These are phyloP conservation scores for Plecturocebus donacophilus DNA, from an alignment of 2,113 vertebrate genomes.

Conservation along the genomic window DNA sequence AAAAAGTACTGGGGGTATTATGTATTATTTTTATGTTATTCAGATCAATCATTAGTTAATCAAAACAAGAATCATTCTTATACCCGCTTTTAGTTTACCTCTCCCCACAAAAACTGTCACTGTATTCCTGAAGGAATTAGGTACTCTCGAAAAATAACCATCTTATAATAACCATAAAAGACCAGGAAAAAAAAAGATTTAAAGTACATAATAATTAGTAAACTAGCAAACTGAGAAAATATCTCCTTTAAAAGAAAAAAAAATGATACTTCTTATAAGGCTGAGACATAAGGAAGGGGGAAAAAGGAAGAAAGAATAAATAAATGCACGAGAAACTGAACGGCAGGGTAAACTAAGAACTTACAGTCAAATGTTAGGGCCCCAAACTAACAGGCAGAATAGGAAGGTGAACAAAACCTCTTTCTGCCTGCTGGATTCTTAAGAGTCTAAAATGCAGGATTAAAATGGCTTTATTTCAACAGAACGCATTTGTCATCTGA, in stretches of 20 bases:
- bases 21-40: slow-evolving; percentile 3
- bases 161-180: neutral
- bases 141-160: neutral
- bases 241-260: neutral
- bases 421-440: slow-evolving; percentile 36
- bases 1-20: neutral
- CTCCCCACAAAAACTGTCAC: neutral
- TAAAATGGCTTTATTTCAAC: slow-evolving; percentile 64
- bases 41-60: neutral
- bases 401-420: slow-evolving; percentile 40
- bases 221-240: slow-evolving; percentile 6
- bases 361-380: neutral
- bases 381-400: neutral
- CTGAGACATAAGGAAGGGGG: neutral
- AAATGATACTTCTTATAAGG: neutral
- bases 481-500: slow-evolving; percentile 51
- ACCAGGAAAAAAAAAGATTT: neutral
- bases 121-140: neutral
- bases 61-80: slow-evolving; percentile 36
- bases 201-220: neutral
- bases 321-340: neutral
- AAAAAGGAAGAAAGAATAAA: neutral
- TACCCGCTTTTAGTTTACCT: neutral
- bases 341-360: slow-evolving; percentile 1
- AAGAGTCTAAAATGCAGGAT: slow-evolving; percentile 24